These are phyloP conservation scores for Tortricodes alternella DNA, from an alignment of 2,888 invertebrate genomes.

Conservation along the genomic window DNA sequence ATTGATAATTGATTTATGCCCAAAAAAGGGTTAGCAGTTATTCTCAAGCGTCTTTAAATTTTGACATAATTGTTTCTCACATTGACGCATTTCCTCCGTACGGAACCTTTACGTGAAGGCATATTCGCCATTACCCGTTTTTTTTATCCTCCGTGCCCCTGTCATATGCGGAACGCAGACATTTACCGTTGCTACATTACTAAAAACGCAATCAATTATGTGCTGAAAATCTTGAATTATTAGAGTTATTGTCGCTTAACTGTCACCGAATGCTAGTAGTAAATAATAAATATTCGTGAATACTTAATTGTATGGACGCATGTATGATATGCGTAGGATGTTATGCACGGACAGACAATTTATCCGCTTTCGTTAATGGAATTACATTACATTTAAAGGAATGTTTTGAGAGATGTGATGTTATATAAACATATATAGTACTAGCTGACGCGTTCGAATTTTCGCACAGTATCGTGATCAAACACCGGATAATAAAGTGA, in stretches of 20 bases:
- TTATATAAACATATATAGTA: no score
- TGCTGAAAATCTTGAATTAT: not conserved
- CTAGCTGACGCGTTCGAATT: no score
- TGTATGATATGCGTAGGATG: slow-evolving; percentile 33
- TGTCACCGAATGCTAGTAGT: not conserved
- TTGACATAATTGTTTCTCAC: no score
- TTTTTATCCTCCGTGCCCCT: slow-evolving; percentile 10
- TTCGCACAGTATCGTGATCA: no score
- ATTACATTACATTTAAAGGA: not conserved
- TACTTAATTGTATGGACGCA: slow-evolving; percentile 13
- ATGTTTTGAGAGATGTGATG: not conserved
- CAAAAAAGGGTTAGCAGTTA: no score
- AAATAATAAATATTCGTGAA: slow-evolving; percentile 10
- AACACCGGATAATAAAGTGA: no score
- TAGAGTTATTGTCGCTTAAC: not conserved
- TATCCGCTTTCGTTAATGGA: slow-evolving; percentile 49
- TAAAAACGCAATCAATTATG: not conserved
- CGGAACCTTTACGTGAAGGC: slow-evolving; percentile 2
- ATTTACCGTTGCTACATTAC: slow-evolving; percentile 3
- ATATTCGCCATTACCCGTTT: not conserved
- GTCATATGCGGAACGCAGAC: slow-evolving; percentile 38
- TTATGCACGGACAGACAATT: slow-evolving; percentile 47
- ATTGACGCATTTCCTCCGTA: not conserved
- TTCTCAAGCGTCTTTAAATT: no score
- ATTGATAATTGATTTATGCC: no score